Percentiles rank a stretch among this genome's conserved stretches.
Conservation (phyloP, 2,888 invertebrate genomes). For the Nemoura dubitans region DNA sequence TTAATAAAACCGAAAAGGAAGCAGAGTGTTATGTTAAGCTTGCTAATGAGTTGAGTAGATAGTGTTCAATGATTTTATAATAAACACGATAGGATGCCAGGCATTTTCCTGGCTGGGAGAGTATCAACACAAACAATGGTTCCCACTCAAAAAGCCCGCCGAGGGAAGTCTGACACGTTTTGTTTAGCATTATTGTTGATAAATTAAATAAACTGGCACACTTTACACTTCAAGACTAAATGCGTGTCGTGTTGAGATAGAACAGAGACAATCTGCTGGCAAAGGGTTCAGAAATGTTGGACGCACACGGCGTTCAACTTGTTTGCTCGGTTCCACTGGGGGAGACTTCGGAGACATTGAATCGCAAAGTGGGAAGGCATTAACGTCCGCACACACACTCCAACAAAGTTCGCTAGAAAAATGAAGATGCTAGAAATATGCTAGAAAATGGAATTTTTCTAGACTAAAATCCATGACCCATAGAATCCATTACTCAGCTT, state of each 20-base stretch:
- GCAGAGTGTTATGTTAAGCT: neutral
- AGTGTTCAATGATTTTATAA: neutral
- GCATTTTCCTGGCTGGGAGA: neutral
- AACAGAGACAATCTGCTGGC: neutral
- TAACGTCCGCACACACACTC: too few species aligned
- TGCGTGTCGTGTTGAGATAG: neutral
- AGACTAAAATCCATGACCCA: too few species aligned
- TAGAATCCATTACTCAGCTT: too few species aligned
- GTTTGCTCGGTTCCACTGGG: too few species aligned
- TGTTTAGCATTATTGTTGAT: neutral
- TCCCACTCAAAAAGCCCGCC: neutral
- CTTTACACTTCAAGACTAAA: neutral
- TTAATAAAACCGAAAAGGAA: neutral
- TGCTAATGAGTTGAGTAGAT: neutral
- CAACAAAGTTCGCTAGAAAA: too few species aligned
- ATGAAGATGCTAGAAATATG: too few species aligned
- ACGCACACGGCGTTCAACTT: neutral
- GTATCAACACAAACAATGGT: neutral
- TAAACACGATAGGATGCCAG: neutral
- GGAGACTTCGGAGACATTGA: too few species aligned
- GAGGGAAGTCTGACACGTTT: neutral
- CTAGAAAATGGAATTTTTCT: too few species aligned
- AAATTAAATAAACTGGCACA: conserved; percentile 7
- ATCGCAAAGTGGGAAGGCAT: too few species aligned
- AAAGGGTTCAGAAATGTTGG: neutral